Percentiles rank a stretch among this genome's conserved stretches.
Evolutionary conservation across 2,888 invertebrate species (phyloP).

Genomic region (Yponomeuta cagnagella): DNA sequence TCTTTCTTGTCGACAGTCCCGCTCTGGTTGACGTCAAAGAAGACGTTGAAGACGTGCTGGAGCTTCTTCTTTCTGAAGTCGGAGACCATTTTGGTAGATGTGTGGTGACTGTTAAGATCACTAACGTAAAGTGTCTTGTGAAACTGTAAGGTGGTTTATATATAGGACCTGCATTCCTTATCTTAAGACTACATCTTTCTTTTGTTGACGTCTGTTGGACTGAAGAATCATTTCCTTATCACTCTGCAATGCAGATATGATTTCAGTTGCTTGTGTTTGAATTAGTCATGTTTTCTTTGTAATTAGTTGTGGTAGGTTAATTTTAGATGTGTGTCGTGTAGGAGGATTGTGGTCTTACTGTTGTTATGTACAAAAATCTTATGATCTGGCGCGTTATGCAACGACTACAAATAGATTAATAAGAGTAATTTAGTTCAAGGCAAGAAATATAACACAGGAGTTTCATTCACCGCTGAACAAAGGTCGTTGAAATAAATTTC

Average conservation of each 20-base stretch:
- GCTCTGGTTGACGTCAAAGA: constrained; percentile 92
- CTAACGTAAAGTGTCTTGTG: neutral
- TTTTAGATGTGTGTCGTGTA: neutral
- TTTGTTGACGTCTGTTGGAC: neutral
- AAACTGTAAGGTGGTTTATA: neutral
- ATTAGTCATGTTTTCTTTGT: neutral
- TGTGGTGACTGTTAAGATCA: neutral
- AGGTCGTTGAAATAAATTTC: too few relatives aligned
- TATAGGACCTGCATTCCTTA: neutral
- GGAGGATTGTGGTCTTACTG: neutral
- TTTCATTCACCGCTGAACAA: too few relatives aligned
- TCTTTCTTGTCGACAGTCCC: constrained; percentile 91
- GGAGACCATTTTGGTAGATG: constrained; percentile 77
- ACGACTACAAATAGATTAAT: too few relatives aligned
- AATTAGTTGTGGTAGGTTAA: neutral
- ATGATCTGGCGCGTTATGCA: too few relatives aligned
- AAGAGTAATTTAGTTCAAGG: too few relatives aligned
- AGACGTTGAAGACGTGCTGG: constrained; percentile 88
- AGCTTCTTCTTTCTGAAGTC: constrained; percentile 93
- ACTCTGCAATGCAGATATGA: constrained; percentile 15
- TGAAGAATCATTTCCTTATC: constrained; percentile 5
- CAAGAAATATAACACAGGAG: too few relatives aligned
- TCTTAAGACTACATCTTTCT: neutral
- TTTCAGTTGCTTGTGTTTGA: constrained; percentile 5
- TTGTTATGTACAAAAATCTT: neutral